These are phyloP conservation scores for Seriola quinqueradiata DNA, from an alignment of 2,113 vertebrate species.

Conservation along the genomic window DNA sequence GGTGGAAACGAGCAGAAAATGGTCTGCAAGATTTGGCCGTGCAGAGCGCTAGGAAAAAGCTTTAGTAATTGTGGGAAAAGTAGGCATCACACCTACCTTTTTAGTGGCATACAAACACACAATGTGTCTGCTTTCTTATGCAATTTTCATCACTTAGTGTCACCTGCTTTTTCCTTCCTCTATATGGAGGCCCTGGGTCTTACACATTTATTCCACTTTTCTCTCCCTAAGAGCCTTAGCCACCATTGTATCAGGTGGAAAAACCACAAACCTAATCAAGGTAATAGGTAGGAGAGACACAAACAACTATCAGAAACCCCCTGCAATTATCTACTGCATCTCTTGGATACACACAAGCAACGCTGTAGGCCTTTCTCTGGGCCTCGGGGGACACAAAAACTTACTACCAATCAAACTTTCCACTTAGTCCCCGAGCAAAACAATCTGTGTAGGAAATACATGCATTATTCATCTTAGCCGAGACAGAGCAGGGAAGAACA, in stretches of 20 bases:
- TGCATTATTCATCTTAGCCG: slow-evolving; percentile 75
- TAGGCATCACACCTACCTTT: slow-evolving; percentile 29
- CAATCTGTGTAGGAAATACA: slow-evolving; percentile 64
- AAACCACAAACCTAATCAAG: slow-evolving; percentile 65
- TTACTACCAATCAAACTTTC: slow-evolving; percentile 71
- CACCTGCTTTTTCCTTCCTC: slow-evolving; percentile 31
- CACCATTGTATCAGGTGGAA: slow-evolving; percentile 49
- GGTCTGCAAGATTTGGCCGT: slow-evolving; percentile 12
- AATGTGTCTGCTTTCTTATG: slow-evolving; percentile 33
- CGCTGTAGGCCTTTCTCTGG: slow-evolving; percentile 44
- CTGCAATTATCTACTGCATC: slow-evolving; percentile 69
- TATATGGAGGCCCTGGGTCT: slow-evolving; percentile 5
- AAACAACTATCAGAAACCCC: slow-evolving; percentile 52
- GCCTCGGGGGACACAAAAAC: slow-evolving; percentile 61
- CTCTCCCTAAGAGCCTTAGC: slow-evolving; percentile 40
- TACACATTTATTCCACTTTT: slow-evolving; percentile 44
- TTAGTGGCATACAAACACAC: slow-evolving; percentile 49
- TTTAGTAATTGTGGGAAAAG: slow-evolving; percentile 31
- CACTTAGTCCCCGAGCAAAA: slow-evolving; percentile 76
- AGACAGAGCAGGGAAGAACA: slow-evolving; percentile 45
- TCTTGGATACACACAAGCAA: slow-evolving; percentile 65
- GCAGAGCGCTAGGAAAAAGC: slow-evolving; percentile 34
- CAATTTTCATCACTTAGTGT: slow-evolving; percentile 49
- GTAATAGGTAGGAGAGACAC: slow-evolving; percentile 50
- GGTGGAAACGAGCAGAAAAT: slow-evolving; percentile 27